phyloP scores from a whole-genome alignment of 2,113 vertebrate species.

The Phodopus roborovskii region DNA sequence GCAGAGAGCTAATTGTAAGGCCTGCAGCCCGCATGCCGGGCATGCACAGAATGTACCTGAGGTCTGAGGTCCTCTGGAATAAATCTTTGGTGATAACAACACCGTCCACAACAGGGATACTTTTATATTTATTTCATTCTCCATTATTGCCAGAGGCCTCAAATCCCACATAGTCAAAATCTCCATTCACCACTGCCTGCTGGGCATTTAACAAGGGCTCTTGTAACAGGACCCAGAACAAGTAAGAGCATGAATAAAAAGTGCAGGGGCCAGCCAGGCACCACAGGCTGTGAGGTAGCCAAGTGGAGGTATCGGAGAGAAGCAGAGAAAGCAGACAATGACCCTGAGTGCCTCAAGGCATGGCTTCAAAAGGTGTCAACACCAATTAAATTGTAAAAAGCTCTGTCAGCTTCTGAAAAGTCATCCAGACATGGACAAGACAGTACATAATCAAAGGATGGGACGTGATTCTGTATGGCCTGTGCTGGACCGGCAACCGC shows the following conservation, averaged over 20 bases:
- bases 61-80: conserved; percentile 80
- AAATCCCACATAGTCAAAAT: conserved; percentile 86
- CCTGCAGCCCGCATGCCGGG: conserved; percentile 67
- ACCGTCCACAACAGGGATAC: conserved; percentile 83
- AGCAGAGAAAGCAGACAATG: conserved; percentile 87
- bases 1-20: conserved; percentile 79
- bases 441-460: conserved; percentile 85
- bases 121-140: conserved; percentile 85
- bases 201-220: conserved; percentile 88
- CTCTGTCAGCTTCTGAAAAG: conserved; percentile 88
- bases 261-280: conserved; percentile 86
- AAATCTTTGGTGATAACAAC: conserved; percentile 83
- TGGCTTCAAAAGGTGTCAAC: conserved; percentile 89
- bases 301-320: conserved; percentile 84
- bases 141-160: conserved; percentile 85
- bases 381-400: conserved; percentile 90
- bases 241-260: conserved; percentile 86
- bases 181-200: conserved; percentile 88
- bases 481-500: conserved; percentile 64
- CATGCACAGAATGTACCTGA: conserved; percentile 70
- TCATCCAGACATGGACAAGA: conserved; percentile 86
- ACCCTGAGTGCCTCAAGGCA: conserved; percentile 86
- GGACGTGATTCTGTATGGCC: conserved; percentile 77
- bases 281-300: conserved; percentile 86
- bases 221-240: conserved; percentile 85